Conservation (phyloP, 2,113 vertebrate species). For the Laterallus jamaicensis region DNA sequence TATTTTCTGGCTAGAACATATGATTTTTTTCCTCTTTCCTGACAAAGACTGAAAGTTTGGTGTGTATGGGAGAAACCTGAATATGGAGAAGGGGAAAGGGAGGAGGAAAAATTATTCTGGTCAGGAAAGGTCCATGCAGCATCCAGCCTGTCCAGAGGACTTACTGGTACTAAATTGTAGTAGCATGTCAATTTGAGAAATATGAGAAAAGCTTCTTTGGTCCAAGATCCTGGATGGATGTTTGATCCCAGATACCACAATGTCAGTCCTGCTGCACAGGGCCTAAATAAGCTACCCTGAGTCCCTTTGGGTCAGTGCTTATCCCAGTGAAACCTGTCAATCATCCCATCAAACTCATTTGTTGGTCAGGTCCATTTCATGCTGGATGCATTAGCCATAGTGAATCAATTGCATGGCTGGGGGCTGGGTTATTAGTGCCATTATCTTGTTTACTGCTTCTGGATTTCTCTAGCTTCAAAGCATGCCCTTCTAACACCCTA, state of each 20-base stretch:
- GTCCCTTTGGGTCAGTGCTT: neutral
- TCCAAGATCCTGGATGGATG: neutral
- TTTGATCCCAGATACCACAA: neutral
- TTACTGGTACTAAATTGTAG: neutral
- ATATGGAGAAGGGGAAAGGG: neutral
- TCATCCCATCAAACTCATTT: neutral
- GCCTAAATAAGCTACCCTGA: neutral
- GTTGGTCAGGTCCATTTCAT: neutral
- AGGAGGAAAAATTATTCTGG: neutral
- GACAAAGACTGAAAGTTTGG: neutral
- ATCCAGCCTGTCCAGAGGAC: neutral
- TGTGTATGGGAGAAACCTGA: neutral
- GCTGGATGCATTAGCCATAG: neutral
- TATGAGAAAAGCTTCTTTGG: neutral
- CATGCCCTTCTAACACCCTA: neutral
- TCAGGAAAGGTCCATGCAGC: neutral
- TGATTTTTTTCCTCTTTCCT: fast-evolving
- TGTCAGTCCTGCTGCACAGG: neutral
- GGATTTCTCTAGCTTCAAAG: neutral
- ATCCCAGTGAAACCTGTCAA: neutral
- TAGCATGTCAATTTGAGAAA: neutral
- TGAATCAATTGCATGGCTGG: slow-evolving; percentile 34
- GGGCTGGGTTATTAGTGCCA: slow-evolving; percentile 1
- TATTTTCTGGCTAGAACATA: neutral
- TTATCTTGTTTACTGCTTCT: slow-evolving; percentile 41